Evolutionary conservation across 2,113 vertebrate genomes (phyloP), one percentile per base, ranked within the genome.

Genomic region (Orycteropus afer): DNA sequence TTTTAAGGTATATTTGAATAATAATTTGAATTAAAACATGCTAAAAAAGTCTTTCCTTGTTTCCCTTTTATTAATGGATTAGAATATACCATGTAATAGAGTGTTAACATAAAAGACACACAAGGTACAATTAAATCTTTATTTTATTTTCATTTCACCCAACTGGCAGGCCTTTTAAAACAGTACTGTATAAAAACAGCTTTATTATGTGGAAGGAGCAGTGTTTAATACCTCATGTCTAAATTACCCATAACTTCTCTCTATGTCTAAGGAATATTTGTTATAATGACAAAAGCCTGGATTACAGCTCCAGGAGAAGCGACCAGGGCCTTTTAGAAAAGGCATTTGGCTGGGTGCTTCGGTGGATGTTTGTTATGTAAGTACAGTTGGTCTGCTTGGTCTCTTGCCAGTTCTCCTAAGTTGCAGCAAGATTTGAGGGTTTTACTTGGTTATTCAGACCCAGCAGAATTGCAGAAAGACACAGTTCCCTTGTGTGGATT

Each of bases 121-220:
- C 9, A 34, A 86, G 45, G 53, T 91, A 67, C 88, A 94, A 37
- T 11, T 34, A 59, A 23, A 59, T 87, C 27, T 80, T 78, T 63
- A 71, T 69, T 85, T 87, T 84, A 34, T 86, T 90, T 89, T 85
- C n/a, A n/a, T 92, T 94, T 83, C 13, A 29, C 88, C 76, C 27
- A 76, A 59, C 17, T 42, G 34, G 55, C 34, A 69, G 73, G 29
- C 67, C 34, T 95, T 69, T 95, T 65, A 55, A 67, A 84, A 51
- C 55, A 47, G 14, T 8, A 45, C 37, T 32, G 7, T 77, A 10
- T 67, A 71, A 61, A 67, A 93, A 79, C 37, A 63, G 11, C 84
- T 92, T 51, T 73, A 37, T 90, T 85, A 27, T 14, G 11, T 78
- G n/a, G 51, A 90, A 81, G 32, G 51, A 79, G 25, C 40, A 80